Evolutionary conservation across 2,797 vertebrate genomes (phyloP), one percentile per base, ranked within the genome.

Genomic region (Orientallactaga sibirica): DNA sequence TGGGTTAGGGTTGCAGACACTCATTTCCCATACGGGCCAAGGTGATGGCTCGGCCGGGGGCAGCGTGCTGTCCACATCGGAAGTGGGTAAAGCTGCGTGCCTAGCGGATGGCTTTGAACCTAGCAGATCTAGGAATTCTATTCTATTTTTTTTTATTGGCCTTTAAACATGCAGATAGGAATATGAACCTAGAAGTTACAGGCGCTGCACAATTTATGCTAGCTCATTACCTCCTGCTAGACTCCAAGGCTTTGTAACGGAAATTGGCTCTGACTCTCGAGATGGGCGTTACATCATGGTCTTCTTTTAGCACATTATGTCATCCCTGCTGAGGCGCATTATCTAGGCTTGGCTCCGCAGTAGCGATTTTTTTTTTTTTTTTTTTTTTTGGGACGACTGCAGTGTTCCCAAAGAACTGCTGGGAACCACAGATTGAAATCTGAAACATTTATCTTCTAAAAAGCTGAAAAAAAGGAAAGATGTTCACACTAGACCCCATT

Each of bases 231-330:
- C 97, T 97, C 97, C 97, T 95, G 96, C 95, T 97, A 97, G 94
- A 96, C 97, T 98, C 98, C 92, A 96, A 97, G 96, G 97, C 97
- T 98, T 97, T 97, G 97, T 97, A 98, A 96, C 86, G 73, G 97
- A 98, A 98, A 98, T 98, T 97, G 97, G 96, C 97, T 98, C 97
- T 98, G 98, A 97, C 98, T 98, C 98, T 97, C 98, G 96, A 97
- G 97, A 98, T 98, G 95, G 92, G 97, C 98, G 98, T 99, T 98
- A 98, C 98, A 98, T 99, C 98, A 99, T 98, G 80, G 95, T 97
- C 98, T 98, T 97, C 98, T 98, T 98, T 99, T 98, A 98, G 98
- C 97, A 96, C 98, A 98, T 99, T 98, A 98, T 98, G 98, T 99
- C 98, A 99, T 98, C 97, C 97, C 98, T 98, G 98, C 98, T 98